Percentiles rank a stretch among this genome's conserved stretches.
Evolutionary conservation across 2,888 invertebrate genomes (phyloP).

Genomic region (Digitonthophagus gazella): DNA sequence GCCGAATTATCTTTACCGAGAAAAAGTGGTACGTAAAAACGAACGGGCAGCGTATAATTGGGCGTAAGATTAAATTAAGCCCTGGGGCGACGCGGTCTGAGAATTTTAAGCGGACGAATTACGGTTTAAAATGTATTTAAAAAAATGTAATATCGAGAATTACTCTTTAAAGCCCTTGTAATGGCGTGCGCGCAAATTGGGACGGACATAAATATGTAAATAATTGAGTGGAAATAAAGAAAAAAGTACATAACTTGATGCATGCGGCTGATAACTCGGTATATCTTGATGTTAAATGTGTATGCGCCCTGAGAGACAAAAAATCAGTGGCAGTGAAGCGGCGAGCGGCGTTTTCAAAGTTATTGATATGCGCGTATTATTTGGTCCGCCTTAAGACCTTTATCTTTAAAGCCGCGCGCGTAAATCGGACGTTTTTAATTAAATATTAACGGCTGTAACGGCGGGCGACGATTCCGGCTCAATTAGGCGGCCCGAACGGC

Average conservation of each 20-base stretch:
- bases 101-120: neutral
- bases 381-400: conserved; percentile 10
- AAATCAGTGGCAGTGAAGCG: neutral
- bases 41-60: neutral
- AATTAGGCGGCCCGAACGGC: conserved; percentile 2
- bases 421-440: conserved; percentile 11
- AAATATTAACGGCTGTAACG: conserved; percentile 13
- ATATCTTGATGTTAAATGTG: neutral
- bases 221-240: neutral
- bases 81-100: neutral
- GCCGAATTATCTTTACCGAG: neutral
- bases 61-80: neutral
- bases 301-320: neutral
- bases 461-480: conserved; percentile 7
- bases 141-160: neutral
- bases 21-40: neutral
- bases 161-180: neutral
- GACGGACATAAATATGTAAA: neutral
- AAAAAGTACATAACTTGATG: too few species aligned
- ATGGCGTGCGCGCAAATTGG: neutral
- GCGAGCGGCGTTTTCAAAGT: neutral
- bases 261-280: too few species aligned
- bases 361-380: conserved; percentile 4
- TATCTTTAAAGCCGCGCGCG: conserved; percentile 8
- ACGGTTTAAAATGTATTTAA: neutral